phyloP scores from a whole-genome alignment of 1,140 invertebrate species.

The Melipona quadrifasciata region DNA sequence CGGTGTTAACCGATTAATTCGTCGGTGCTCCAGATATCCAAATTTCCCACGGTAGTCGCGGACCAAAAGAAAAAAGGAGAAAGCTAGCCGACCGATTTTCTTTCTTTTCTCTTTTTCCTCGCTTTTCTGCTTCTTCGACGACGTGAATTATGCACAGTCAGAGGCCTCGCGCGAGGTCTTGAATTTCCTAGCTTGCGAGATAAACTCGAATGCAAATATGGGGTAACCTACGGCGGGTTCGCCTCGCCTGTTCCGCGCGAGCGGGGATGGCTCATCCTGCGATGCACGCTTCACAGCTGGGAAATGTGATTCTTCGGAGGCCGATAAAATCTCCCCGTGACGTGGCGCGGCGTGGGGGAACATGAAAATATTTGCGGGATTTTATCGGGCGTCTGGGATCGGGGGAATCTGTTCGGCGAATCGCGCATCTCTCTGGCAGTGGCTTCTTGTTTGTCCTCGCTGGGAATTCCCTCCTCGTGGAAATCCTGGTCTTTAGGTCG shows the following conservation, averaged over 20 bases:
- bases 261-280: too few relatives aligned
- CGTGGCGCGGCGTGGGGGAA: not conserved
- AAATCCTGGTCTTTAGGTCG: not conserved
- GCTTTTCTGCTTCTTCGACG: too few relatives aligned
- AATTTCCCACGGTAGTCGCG: too few relatives aligned
- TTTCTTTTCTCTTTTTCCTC: too few relatives aligned
- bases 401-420: not conserved
- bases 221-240: not conserved
- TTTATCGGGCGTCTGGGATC: not conserved
- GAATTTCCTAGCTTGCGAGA: not conserved
- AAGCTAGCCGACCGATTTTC: not conserved
- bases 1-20: too few relatives aligned
- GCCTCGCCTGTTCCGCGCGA: too few relatives aligned
- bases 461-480: not conserved
- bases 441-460: not conserved
- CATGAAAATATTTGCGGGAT: conserved; percentile 32
- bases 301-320: conserved; percentile 35
- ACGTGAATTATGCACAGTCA: not conserved
- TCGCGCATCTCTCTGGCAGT: too few relatives aligned
- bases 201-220: conserved; percentile 23
- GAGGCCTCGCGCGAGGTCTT: not conserved
- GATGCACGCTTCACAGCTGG: not conserved
- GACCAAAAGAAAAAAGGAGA: too few relatives aligned
- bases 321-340: conserved; percentile 4
- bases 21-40: too few relatives aligned